Evolutionary conservation across 2,888 invertebrate genomes (phyloP).

Genomic region (Amblyteles armatorius): DNA sequence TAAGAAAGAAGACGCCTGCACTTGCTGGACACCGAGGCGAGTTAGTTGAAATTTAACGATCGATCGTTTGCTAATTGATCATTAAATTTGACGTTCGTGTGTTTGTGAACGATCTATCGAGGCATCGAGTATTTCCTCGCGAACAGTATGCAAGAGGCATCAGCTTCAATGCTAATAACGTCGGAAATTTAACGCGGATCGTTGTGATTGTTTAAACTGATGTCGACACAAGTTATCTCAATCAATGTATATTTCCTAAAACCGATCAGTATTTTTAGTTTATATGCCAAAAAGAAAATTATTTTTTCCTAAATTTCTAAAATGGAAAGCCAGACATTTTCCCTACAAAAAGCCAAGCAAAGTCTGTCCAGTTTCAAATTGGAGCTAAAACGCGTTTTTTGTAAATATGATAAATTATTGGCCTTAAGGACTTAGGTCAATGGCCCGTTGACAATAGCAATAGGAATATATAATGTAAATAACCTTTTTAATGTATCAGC

Average conservation of each 20-base stretch:
- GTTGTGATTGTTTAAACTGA: neutral
- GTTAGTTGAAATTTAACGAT: conserved; percentile 29
- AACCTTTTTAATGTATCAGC: no score
- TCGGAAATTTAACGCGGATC: neutral
- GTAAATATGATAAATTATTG: no score
- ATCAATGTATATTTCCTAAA: neutral
- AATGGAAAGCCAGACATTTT: neutral
- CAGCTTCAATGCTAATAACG: neutral
- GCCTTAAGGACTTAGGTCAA: no score
- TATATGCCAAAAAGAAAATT: neutral
- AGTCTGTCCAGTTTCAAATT: neutral
- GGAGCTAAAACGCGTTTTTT: neutral
- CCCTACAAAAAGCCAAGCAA: neutral
- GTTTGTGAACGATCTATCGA: neutral
- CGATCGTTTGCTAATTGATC: conserved; percentile 30
- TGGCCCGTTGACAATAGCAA: no score
- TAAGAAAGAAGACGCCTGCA: conserved; percentile 10
- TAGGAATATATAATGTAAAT: no score
- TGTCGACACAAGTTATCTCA: neutral
- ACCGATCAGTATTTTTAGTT: neutral
- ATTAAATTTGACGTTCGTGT: conserved; percentile 10
- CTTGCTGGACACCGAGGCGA: neutral
- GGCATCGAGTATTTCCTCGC: neutral
- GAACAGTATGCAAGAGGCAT: no score
- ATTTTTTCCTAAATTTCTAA: neutral